Evolutionary conservation across 2,797 vertebrate species (phyloP).

Genomic region (Liparis tanakae): DNA sequence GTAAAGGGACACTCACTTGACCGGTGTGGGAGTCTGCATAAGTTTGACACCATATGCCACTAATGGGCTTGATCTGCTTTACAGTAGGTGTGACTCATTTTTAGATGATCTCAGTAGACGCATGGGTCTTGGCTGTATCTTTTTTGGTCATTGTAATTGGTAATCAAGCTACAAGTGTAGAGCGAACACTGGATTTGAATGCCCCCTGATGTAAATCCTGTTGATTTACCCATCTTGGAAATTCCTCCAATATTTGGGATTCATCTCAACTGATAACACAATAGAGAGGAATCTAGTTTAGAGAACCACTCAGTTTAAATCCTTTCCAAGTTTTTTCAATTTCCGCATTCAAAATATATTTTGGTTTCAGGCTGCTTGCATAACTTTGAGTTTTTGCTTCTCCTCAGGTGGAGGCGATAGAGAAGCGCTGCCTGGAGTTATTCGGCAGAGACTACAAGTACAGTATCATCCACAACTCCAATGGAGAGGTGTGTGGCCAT

Average conservation of each 20-base stretch:
- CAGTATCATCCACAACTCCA: constrained; percentile 91
- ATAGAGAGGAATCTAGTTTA: neutral
- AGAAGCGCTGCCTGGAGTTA: constrained; percentile 93
- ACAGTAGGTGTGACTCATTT: neutral
- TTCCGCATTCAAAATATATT: neutral
- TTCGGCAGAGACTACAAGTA: constrained; percentile 95
- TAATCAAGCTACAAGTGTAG: neutral
- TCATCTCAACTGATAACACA: neutral
- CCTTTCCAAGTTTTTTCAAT: neutral
- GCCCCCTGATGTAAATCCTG: neutral
- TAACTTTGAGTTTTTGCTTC: constrained; percentile 11
- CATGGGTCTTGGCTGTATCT: neutral
- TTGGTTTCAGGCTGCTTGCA: neutral
- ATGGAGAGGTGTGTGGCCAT: constrained; percentile 95
- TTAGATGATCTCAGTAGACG: neutral
- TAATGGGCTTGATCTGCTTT: neutral
- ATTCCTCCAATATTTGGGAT: neutral
- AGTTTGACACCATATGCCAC: neutral
- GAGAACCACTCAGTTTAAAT: neutral
- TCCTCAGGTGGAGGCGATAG: constrained; percentile 90
- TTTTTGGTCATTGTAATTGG: neutral
- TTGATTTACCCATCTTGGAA: neutral
- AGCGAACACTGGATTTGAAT: neutral
- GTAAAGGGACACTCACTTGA: neutral
- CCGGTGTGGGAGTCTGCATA: neutral